Percentiles rank a stretch among this genome's conserved stretches.
These are phyloP conservation scores for Cepaea hortensis DNA, from an alignment of 2,888 invertebrate genomes.

Conservation along the genomic window DNA sequence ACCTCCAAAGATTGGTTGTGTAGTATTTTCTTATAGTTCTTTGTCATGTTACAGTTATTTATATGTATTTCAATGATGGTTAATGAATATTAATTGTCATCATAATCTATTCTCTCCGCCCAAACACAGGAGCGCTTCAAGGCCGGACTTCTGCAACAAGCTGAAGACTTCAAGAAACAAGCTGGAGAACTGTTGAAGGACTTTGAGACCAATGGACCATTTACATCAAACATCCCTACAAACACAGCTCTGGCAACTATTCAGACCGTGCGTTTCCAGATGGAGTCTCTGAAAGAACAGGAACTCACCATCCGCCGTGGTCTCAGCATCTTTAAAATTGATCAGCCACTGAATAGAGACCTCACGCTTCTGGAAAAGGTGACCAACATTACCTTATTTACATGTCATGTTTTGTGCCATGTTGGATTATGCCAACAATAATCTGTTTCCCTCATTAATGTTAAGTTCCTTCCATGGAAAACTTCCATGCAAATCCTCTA, in stretches of 20 bases:
- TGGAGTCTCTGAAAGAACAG: conserved; percentile 80
- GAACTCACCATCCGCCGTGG: conserved; percentile 82
- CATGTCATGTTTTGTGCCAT: no score
- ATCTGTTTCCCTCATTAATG: no score
- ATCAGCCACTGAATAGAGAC: conserved; percentile 81
- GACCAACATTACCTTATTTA: not conserved
- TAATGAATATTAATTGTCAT: not conserved
- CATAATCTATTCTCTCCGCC: not conserved
- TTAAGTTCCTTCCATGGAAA: no score
- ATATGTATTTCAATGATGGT: no score
- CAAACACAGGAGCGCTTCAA: conserved; percentile 78
- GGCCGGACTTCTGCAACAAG: conserved; percentile 83
- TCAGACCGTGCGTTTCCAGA: conserved; percentile 65
- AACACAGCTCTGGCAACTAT: conserved; percentile 73
- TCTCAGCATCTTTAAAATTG: conserved; percentile 86
- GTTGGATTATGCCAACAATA: no score
- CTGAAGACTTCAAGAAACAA: conserved; percentile 84
- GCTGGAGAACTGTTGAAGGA: conserved; percentile 83
- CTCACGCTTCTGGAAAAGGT: conserved; percentile 75
- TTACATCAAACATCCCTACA: conserved; percentile 68
- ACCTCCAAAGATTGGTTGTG: no score
- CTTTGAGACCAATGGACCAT: conserved; percentile 81
- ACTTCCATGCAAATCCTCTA: no score
- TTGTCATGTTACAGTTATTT: no score
- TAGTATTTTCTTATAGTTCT: no score